These are phyloP conservation scores for Cairina moschata DNA, from an alignment of 2,113 vertebrate genomes.

Conservation along the genomic window DNA sequence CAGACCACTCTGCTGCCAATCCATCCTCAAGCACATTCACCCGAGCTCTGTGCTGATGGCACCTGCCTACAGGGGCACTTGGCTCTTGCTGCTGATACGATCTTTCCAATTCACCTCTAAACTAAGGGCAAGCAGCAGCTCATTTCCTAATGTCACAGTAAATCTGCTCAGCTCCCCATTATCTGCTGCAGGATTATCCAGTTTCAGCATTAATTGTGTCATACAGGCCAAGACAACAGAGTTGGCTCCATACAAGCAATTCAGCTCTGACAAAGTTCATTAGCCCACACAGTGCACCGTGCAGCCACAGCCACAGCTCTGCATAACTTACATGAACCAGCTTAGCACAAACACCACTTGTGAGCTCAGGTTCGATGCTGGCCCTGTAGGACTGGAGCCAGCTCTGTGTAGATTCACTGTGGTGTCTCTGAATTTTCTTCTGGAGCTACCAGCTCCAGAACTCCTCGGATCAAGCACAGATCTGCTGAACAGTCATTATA, in stretches of 20 bases:
- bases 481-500: background rate
- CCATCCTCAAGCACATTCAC: background rate
- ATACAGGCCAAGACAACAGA: conserved; percentile 40
- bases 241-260: background rate
- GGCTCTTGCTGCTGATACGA: conserved; percentile 1
- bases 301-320: background rate
- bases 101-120: conserved; percentile 47
- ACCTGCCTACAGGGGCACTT: background rate
- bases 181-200: conserved; percentile 41
- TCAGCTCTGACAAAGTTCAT: conserved; percentile 4
- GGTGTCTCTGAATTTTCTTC: background rate
- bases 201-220: conserved; percentile 36
- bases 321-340: background rate
- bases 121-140: conserved; percentile 38
- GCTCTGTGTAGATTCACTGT: background rate
- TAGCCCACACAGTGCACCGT: background rate
- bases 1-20: background rate
- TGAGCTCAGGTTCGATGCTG: background rate
- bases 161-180: conserved; percentile 51
- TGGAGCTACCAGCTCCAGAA: background rate
- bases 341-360: background rate
- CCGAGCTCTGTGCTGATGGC: background rate
- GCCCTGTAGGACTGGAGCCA: background rate
- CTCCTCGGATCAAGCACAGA: background rate
- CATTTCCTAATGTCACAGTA: conserved; percentile 44